Base-by-base conservation (phyloP, 2,797 vertebrate species). In the Naso thynnoides region DNA sequence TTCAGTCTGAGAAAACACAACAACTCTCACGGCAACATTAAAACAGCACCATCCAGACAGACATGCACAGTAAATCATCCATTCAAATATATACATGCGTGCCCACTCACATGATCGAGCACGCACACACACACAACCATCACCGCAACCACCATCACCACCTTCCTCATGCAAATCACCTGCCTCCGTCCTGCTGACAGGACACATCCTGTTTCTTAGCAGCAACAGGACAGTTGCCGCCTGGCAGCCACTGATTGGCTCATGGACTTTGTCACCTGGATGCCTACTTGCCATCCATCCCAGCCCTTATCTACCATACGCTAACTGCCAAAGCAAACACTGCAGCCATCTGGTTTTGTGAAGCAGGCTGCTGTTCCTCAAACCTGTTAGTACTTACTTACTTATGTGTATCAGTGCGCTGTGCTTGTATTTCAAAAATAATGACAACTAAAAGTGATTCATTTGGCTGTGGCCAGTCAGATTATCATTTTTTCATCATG, bases 191-290 rank as follows among this genome's bases (percentile, higher is more conserved):
- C 55, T 71, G 76, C 57, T 66, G 55, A 66, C 71, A 55, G 60
- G 68, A 72, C 33, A 65, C 75, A 85, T 84, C 85, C 76, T 84
- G 91, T 81, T 88, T 42, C 74, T 42, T 11, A 68, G 48, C 81
- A 77, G 66, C 15, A 0, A 36, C 47, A 41, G 64, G 61, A 57
- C 53, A 44, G 55, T 76, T 54, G 47, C 39, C 79, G 82, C 84
- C 76, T 85, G 81, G 88, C 84, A 85, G 69, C 88, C 71, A 62
- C 66, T 87, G 38, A 93, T 94, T 94, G 89, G 91, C 77, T 82
- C 1, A 0, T 70, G 77, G 81, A 88, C 83, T 86, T 80, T 84
- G 79, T 62, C 85, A 90, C 86, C 75, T 90, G 83, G 77, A 78
- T 41, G 48, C 14, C 42, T 57, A 31, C 21, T n/a, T 57, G 7